Base-by-base conservation (phyloP, 92 coral and sea anemone genomes). In the Virgularia gustaviana region DNA sequence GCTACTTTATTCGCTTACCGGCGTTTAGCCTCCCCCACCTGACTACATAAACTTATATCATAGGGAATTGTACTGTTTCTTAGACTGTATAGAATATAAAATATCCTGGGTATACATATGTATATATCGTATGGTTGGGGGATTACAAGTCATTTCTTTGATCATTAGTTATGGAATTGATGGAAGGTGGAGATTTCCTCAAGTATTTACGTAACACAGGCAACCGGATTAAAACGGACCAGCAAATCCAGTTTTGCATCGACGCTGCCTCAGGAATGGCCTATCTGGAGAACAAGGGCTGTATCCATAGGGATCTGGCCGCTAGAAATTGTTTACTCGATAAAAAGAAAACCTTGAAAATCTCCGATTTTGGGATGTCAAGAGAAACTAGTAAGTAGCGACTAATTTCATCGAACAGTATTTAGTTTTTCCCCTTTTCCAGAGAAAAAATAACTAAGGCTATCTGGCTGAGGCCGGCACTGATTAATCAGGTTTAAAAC, bases 291-390 rank as follows among this genome's bases (percentile, higher is more conserved):
- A 71, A 85, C 20, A 89, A 91, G 29, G 88, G 79, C 57, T 86
- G 95, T 41, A 91, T 91, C 53, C 97, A 91, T 57, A 33, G 97
- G 52, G 97, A 91, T 55, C 62, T 91, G 44, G 97, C 97, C 1
- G 97, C 97, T 3, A 80, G 97, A 37, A 92, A 92, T 76, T 92
- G 97, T 61, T 65, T 92, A 53, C 79, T 92, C 28, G 91, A 90
- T 9, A 79, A 82, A 7, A 66, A 57, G 16, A 95, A 92, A 32
- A 51, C 80, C 2, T 87, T 92, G 44, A 92, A 92, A 77, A 92
- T 92, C 66, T 92, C 97, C 9, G 97, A 92, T 65, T 92, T 92
- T 79, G 97, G 97, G 43, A 92, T 92, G 97, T 92, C 97, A 10
- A 87, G 97, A 70, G 90, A 90, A 19, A 95, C 90, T 72, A 96